Evolutionary conservation across 1,140 invertebrate species (phyloP), one percentile per base, ranked within the genome.

Genomic region (Anthonomus grandis): DNA sequence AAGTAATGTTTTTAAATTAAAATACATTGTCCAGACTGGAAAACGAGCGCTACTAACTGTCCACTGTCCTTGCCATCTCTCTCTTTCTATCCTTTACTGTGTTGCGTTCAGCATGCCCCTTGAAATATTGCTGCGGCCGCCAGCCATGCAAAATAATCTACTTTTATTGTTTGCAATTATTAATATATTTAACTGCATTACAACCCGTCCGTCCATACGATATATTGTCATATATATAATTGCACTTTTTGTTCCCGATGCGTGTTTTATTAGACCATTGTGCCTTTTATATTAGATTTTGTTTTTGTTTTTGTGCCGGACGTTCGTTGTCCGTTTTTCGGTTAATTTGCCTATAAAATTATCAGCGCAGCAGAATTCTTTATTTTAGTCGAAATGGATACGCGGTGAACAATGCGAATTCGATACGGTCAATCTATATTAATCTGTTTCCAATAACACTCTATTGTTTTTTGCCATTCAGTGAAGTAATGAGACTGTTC

Each of bases 141-240:
- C n/a, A n/a, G n/a, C 59, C 63, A 67, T 65, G 64, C 67, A 65
- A 64, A 68, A 67, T 69, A 67, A 69, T 69, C 65, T 59, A 67
- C 59, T 67, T 69, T 69, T 69, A 67, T 69, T 69, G 67, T 69
- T 69, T 60, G 63, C 62, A 69, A 69, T 69, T 69, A 69, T 69
- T 69, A 67, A 69, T 67, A 67, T 69, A 69, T 69, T 69, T 69
- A 69, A 69, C 67, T 65, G 62, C 54, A 66, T 68, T 68, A 66
- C 53, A 39, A 19, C 59, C 38, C 60, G 61, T 55, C 56, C 60
- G 53, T 36, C 17, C n/a, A n/a, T 31, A 52, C 63, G 59, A 68
- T 66, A 61, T 65, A 68, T 68, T 68, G 66, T 68, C 64, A 63
- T 66, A 62, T 62, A 59, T 66, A 66, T 68, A 68, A 68, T 66